A percentile compares a stretch with the other conserved stretches of the same genome.
Evolutionary conservation across 2,113 vertebrate species (phyloP).

Genomic region (Zapornia atra): DNA sequence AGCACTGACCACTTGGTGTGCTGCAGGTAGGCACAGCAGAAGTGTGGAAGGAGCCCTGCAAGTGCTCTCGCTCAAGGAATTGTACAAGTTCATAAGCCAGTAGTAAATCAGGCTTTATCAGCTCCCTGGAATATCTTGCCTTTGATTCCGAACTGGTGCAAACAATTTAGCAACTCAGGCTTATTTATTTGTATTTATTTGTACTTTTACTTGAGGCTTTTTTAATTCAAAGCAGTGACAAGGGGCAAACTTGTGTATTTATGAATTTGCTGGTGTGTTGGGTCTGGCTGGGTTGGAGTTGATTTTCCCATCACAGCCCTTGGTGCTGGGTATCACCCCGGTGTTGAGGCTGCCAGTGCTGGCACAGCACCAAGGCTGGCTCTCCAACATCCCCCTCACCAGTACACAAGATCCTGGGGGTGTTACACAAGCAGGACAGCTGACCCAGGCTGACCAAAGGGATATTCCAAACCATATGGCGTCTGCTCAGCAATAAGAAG

Average conservation of each 20-base stretch:
- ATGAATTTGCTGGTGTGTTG: neutral
- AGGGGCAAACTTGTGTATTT: neutral
- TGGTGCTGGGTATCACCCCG: too few species aligned
- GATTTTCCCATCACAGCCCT: too few species aligned
- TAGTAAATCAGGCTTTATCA: neutral
- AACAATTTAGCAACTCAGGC: neutral
- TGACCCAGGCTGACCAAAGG: too few species aligned
- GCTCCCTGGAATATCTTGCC: neutral
- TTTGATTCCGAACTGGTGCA: neutral
- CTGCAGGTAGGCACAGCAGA: neutral
- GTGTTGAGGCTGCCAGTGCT: too few species aligned
- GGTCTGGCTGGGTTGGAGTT: too few species aligned
- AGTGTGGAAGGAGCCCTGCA: neutral
- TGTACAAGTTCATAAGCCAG: neutral
- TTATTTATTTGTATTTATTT: neutral
- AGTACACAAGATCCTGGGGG: too few species aligned
- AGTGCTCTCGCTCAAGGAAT: neutral
- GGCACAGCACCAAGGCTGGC: too few species aligned
- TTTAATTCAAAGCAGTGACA: neutral
- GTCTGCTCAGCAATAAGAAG: too few species aligned
- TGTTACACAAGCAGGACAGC: too few species aligned
- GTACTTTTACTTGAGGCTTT: neutral
- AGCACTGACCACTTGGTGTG: fast-evolving
- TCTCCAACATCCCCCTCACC: too few species aligned
- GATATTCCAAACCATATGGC: too few species aligned